These are phyloP conservation scores for Auanema sp. DNA, from an alignment of 2,888 invertebrate genomes.

Conservation along the genomic window DNA sequence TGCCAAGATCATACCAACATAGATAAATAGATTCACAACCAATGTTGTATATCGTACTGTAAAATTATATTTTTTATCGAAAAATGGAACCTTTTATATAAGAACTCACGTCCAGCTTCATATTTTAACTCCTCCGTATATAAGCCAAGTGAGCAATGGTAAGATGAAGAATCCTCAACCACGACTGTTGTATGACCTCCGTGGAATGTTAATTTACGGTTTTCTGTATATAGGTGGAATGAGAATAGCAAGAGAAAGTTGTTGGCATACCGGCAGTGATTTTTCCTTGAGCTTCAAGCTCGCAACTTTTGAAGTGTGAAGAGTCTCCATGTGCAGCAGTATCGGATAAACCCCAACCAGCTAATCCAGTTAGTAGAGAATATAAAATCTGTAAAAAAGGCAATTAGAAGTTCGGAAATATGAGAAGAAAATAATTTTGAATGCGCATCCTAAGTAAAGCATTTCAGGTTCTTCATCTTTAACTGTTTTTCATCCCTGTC, in stretches of 20 bases:
- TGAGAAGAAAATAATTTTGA: background rate
- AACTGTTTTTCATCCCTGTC: slow-evolving; percentile 1
- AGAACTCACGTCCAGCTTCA: slow-evolving; percentile 36
- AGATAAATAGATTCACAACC: slow-evolving; percentile 55
- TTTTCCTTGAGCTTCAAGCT: slow-evolving; percentile 60
- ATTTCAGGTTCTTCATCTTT: slow-evolving; percentile 1
- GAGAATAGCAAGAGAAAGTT: background rate
- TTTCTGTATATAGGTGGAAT: slow-evolving; percentile 49
- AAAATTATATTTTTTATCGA: slow-evolving; percentile 22
- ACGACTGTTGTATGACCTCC: slow-evolving; percentile 52
- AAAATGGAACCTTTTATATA: slow-evolving; percentile 3
- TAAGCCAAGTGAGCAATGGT: slow-evolving; percentile 62
- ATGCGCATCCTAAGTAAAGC: background rate
- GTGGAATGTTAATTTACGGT: slow-evolving; percentile 54
- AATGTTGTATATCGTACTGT: slow-evolving; percentile 52
- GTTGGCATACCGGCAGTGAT: slow-evolving; percentile 47
- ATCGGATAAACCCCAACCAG: slow-evolving; percentile 57
- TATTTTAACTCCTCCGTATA: slow-evolving; percentile 64
- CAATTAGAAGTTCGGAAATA: background rate
- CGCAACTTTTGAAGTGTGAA: slow-evolving; percentile 56
- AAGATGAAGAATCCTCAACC: slow-evolving; percentile 61
- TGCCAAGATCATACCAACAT: slow-evolving; percentile 53
- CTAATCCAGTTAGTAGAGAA: slow-evolving; percentile 53
- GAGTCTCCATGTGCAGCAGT: slow-evolving; percentile 54
- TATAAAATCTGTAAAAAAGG: slow-evolving; percentile 52